Evolutionary conservation across 2,888 invertebrate genomes (phyloP), one percentile per base, ranked within the genome.

Genomic region (Gortyna flavago): DNA sequence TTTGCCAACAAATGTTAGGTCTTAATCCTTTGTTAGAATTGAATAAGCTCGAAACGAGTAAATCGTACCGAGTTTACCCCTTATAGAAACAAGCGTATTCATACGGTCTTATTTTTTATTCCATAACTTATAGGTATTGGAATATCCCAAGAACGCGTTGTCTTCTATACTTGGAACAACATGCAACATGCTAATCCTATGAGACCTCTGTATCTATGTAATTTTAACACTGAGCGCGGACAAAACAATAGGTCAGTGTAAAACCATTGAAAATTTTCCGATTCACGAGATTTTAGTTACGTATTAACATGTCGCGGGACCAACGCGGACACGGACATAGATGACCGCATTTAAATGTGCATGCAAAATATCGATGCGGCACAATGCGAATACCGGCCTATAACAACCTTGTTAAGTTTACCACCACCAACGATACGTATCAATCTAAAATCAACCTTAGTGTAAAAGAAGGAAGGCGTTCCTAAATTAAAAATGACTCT

Each of bases 281-380:
- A 90, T 91, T 92, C 89, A 82, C 87, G 85, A 90, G 93, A 92
- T 94, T 93, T 93, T 91, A 92, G 92, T 86, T 89, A 89, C 91
- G 87, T 93, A 93, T 94, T 93, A 93, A 93, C 91, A 93, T 92
- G 90, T 91, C 89, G 90, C 89, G 90, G 88, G 86, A 75, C 89
- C 88, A 89, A 89, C 90, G 88, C 92, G 92, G 91, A 92, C 92
- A 89, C 89, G 85, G 91, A 92, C 94, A 92, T 92, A 94, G 93
- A 95, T 95, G 95, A 95, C 93, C 95, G 94, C 94, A 95, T 96
- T 96, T 95, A 95, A 96, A 96, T 95, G 95, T 95, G 95, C 96
- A 95, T 95, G 94, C 94, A 94, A 95, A 95, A 95, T 95, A 96
- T 95, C 95, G 93, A 95, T 94, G 93, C 93, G 87, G 89, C 91